Evolutionary conservation across 2,888 invertebrate genomes (phyloP).

Genomic region (Sarcophaga subvicina): DNA sequence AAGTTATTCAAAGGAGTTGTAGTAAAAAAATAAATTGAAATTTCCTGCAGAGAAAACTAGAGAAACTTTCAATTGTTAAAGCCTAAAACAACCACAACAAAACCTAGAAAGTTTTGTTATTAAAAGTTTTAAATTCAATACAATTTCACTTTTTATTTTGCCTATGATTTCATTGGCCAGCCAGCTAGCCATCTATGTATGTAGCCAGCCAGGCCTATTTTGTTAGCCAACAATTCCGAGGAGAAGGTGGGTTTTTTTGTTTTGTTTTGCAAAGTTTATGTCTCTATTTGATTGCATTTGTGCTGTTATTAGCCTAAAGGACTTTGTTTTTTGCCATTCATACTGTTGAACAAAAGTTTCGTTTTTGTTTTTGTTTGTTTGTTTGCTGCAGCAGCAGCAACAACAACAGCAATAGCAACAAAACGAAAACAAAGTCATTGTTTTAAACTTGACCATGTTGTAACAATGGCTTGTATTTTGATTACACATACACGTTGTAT

Average conservation of each 20-base stretch:
- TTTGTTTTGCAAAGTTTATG: constrained; percentile 32
- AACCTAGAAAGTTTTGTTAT: constrained; percentile 33
- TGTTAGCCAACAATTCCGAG: background rate
- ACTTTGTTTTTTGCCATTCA: constrained; percentile 43
- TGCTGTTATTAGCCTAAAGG: constrained; percentile 63
- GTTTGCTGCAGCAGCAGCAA: background rate
- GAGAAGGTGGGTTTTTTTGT: background rate
- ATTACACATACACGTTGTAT: constrained; percentile 38
- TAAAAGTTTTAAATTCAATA: constrained; percentile 48
- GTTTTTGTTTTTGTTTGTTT: constrained; percentile 2
- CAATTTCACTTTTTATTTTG: constrained; percentile 45
- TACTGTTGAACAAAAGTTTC: background rate
- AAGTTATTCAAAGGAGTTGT: background rate
- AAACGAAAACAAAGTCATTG: constrained; percentile 23
- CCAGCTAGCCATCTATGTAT: too few relatives aligned
- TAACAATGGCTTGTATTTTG: constrained; percentile 61
- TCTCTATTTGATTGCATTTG: constrained; percentile 64
- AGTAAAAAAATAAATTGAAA: constrained; percentile 11
- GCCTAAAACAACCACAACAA: background rate
- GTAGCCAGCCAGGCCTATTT: constrained; percentile 3
- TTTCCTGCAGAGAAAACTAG: constrained; percentile 33
- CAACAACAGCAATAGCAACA: background rate
- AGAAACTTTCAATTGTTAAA: constrained; percentile 1
- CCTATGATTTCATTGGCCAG: constrained; percentile 15
- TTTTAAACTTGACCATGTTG: constrained; percentile 60